Percentiles rank a stretch among this genome's conserved stretches.
phyloP scores from a whole-genome alignment of 1,140 invertebrate species.

The Calliphora vicina region DNA sequence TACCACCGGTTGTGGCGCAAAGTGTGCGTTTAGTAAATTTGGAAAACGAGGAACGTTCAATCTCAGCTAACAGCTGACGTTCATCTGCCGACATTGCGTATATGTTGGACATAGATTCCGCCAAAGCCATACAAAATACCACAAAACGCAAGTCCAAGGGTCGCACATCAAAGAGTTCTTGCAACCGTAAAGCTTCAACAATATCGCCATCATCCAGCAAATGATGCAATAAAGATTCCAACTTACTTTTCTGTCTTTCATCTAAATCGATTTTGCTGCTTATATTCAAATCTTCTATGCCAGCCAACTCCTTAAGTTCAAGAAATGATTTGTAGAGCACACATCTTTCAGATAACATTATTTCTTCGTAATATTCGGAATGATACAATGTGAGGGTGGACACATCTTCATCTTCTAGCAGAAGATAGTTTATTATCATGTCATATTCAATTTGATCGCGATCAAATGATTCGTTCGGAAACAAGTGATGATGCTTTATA shows the following conservation, averaged over 20 bases:
- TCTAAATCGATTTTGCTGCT: conserved; percentile 45
- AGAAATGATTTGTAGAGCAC: conserved; percentile 60
- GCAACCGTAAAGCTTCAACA: conserved; percentile 63
- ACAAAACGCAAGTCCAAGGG: conserved; percentile 64
- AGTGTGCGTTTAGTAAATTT: conserved; percentile 57
- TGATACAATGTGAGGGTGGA: conserved; percentile 47
- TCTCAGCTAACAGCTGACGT: conserved; percentile 52
- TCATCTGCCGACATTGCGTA: conserved; percentile 55
- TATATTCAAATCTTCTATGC: conserved; percentile 58
- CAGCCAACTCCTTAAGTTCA: conserved; percentile 58
- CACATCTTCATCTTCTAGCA: conserved; percentile 40
- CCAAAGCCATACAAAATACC: conserved; percentile 64
- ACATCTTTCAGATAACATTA: conserved; percentile 57
- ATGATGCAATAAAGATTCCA: conserved; percentile 52
- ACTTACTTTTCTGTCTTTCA: conserved; percentile 45
- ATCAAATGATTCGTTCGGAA: conserved; percentile 59
- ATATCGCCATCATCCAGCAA: conserved; percentile 62
- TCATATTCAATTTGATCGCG: conserved; percentile 61
- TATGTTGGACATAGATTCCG: conserved; percentile 63
- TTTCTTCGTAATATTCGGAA: conserved; percentile 61
- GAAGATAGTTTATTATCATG: conserved; percentile 55
- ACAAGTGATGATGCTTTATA: conserved; percentile 57
- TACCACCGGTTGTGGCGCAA: background rate
- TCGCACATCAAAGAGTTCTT: conserved; percentile 64
- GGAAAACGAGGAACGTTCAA: conserved; percentile 56